phyloP scores from a whole-genome alignment of 2,797 vertebrate species.

The Anableps anableps region DNA sequence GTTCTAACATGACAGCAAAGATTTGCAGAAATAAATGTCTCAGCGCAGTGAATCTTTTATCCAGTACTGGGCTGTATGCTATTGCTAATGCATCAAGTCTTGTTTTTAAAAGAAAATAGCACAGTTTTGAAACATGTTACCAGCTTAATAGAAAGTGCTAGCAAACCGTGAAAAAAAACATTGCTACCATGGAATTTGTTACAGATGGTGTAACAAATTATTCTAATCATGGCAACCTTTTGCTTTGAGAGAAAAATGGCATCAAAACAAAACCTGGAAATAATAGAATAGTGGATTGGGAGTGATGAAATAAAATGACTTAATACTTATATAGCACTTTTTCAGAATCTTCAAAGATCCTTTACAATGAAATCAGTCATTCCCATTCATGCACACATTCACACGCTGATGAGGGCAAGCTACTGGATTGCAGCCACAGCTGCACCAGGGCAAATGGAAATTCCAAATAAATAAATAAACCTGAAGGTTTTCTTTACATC shows the following conservation, averaged over 20 bases:
- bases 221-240: background rate
- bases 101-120: background rate
- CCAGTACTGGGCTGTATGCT: background rate
- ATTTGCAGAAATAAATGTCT: background rate
- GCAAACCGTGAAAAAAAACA: background rate
- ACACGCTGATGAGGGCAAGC: too few species aligned
- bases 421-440: too few species aligned
- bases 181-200: background rate
- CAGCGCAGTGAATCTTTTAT: background rate
- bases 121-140: background rate
- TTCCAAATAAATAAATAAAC: background rate
- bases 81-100: background rate
- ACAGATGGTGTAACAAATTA: background rate
- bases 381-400: too few species aligned
- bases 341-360: too few species aligned
- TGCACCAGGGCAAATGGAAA: too few species aligned
- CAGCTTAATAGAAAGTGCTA: background rate
- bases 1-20: too few species aligned
- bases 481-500: background rate
- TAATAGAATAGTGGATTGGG: background rate
- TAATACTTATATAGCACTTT: too few species aligned
- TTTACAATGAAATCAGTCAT: too few species aligned
- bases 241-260: background rate
- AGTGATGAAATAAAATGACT: too few species aligned
- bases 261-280: background rate